Evolutionary conservation across 2,888 invertebrate species (phyloP).

Genomic region (Belgica antarctica): DNA sequence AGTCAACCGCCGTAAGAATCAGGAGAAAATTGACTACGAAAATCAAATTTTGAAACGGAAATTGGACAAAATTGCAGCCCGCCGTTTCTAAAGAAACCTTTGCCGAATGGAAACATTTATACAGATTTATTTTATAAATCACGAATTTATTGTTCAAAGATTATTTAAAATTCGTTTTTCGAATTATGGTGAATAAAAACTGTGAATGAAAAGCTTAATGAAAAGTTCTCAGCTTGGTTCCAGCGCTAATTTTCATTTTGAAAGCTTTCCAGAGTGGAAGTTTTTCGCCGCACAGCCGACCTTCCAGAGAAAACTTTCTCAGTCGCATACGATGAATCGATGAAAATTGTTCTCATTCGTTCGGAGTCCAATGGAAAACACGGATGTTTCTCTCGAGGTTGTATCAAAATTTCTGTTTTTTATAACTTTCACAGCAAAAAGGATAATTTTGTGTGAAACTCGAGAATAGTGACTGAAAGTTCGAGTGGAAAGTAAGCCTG

Average conservation of each 20-base stretch:
- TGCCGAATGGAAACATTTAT: background rate
- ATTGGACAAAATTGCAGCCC: constrained; percentile 27
- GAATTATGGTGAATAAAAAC: constrained; percentile 1
- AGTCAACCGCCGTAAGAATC: constrained; percentile 58
- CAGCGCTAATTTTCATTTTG: background rate
- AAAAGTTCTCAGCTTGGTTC: background rate
- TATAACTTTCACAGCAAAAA: background rate
- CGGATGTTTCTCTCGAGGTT: background rate
- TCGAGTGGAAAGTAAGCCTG: background rate
- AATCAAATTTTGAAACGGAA: constrained; percentile 54
- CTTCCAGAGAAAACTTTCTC: constrained; percentile 1
- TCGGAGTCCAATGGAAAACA: background rate
- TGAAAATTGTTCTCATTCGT: constrained; percentile 14
- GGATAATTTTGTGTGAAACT: background rate
- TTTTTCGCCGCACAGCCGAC: constrained; percentile 4
- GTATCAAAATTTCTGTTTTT: background rate
- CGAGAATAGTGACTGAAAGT: background rate
- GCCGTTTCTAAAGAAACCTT: constrained; percentile 3
- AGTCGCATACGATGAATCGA: background rate
- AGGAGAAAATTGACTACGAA: constrained; percentile 60
- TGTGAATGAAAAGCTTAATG: background rate
- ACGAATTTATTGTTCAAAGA: constrained; percentile 7
- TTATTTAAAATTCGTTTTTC: background rate
- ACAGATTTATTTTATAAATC: constrained; percentile 1
- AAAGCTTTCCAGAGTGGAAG: background rate